These are phyloP conservation scores for Drosophila mojavensis DNA, from an alignment of 1,140 invertebrate species.

Conservation along the genomic window DNA sequence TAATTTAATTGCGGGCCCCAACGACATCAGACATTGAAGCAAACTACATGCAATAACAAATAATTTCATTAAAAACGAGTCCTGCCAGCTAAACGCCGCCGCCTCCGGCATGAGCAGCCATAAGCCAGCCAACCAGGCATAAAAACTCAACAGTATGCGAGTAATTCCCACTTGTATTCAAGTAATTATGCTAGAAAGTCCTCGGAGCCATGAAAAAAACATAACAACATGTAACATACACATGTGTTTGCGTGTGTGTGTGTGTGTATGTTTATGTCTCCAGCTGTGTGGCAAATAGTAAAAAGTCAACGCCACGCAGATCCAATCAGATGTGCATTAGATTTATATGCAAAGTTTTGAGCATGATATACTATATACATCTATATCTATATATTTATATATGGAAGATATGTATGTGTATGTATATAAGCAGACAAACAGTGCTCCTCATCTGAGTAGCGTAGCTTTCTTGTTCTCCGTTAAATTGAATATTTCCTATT, in stretches of 20 bases:
- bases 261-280: slow-evolving; percentile 13
- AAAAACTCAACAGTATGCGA: slow-evolving; percentile 53
- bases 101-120: slow-evolving; percentile 1
- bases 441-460: too few species aligned
- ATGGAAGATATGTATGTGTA: background rate
- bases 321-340: slow-evolving; percentile 44
- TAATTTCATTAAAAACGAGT: slow-evolving; percentile 63
- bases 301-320: slow-evolving; percentile 22
- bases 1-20: slow-evolving; percentile 80
- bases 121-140: slow-evolving; percentile 30
- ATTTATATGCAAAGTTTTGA: slow-evolving; percentile 40
- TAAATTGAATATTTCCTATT: too few species aligned
- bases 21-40: slow-evolving; percentile 33
- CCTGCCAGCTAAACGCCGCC: slow-evolving; percentile 17
- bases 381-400: background rate
- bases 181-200: slow-evolving; percentile 70
- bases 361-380: too few species aligned
- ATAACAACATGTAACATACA: slow-evolving; percentile 12
- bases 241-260: slow-evolving; percentile 17
- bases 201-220: slow-evolving; percentile 2
- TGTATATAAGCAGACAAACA: too few species aligned
- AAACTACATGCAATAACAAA: slow-evolving; percentile 51
- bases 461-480: too few species aligned
- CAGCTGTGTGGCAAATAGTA: slow-evolving; percentile 23
- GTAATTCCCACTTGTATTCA: slow-evolving; percentile 75